Base-by-base conservation (phyloP, 2,113 vertebrate species). In the Tragelaphus imberbis region DNA sequence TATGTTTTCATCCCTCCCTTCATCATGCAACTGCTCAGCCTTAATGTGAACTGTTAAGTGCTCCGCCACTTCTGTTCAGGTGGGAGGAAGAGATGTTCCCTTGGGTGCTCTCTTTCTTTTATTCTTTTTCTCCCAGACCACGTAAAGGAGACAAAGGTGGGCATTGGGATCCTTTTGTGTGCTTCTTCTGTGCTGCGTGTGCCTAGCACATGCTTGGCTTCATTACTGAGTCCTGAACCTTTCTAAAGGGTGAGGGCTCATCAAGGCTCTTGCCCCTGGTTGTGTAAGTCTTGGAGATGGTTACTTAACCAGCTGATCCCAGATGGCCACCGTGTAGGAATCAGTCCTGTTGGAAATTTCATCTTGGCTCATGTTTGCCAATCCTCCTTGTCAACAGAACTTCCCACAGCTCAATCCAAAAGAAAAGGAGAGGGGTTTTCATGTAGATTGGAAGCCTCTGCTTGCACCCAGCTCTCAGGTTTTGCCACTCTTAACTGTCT, bases 321-420 rank as follows among this genome's bases (percentile, higher is more conserved):
- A 21, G 33, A 53, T 80, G 96, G 47, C 47, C 61, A 36, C n/a
- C 0, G 2, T 51, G 90, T 71, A 63, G 92, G 63, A 51, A 30
- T 58, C 4, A 6, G 13, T 28, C 79, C 7, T 19, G 16, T 13
- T 2, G 16, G 90, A 44, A 51, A 75, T 87, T 47, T 36, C 30
- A 5, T 53, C 68, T 71, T 47, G 58, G 36, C 36, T 91, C 65
- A 12, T 1, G 7, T 53, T 63, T 81, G 51, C 53, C 80, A 47
- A 12, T n/a, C 9, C 49, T 65, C n/a, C 53, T 10, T 51, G 28
- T 80, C 56, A 28, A 84, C 49, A 71, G 79, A 85, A 84, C 85
- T 94, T 96, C 61, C 71, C 79, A 61, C 40, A 55, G 84, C 63
- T 71, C 6, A 59, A 19, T 84, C 56, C 51, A 12, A 80, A n/a